phyloP scores from a whole-genome alignment of 1,140 invertebrate species.

The Drosophila pectinifera region DNA sequence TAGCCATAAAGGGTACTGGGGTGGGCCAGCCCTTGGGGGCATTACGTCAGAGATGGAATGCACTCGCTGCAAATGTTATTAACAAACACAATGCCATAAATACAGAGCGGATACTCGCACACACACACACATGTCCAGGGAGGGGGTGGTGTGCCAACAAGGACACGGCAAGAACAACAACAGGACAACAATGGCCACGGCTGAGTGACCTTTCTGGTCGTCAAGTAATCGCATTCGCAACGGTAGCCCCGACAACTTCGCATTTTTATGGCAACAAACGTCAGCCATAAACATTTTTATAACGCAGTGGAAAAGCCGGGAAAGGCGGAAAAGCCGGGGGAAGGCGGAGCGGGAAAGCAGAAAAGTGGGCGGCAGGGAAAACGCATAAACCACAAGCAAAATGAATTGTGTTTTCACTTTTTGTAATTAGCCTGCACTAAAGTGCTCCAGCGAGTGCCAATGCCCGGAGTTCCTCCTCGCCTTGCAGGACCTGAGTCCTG shows the following conservation, averaged over 20 bases:
- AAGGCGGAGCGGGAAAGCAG: neutral
- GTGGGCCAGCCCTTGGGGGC: conserved; percentile 14
- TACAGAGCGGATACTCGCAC: conserved; percentile 27
- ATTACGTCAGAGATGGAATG: conserved; percentile 67
- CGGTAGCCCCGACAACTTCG: conserved; percentile 61
- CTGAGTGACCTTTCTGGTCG: conserved; percentile 67
- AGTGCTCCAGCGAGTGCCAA: conserved; percentile 26
- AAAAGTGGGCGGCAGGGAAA: conserved; percentile 32
- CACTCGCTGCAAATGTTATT: conserved; percentile 70
- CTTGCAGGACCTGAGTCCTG: too few species aligned
- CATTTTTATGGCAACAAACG: conserved; percentile 73
- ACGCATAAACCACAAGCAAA: conserved; percentile 74
- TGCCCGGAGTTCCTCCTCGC: neutral
- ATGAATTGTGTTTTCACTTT: conserved; percentile 80
- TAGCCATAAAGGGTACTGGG: conserved; percentile 14
- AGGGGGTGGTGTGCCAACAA: conserved; percentile 12
- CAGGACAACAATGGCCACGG: conserved; percentile 42
- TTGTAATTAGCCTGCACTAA: conserved; percentile 73
- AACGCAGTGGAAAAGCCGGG: conserved; percentile 33
- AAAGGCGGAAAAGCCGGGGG: conserved; percentile 1
- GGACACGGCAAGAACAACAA: conserved; percentile 31
- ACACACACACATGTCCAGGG: conserved; percentile 19
- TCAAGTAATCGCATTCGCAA: conserved; percentile 66
- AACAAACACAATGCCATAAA: conserved; percentile 68
- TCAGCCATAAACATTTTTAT: conserved; percentile 75